Percentiles rank a stretch among this genome's conserved stretches.
Evolutionary conservation across 2,797 vertebrate species (phyloP).

Genomic region (Danio albolineatus): DNA sequence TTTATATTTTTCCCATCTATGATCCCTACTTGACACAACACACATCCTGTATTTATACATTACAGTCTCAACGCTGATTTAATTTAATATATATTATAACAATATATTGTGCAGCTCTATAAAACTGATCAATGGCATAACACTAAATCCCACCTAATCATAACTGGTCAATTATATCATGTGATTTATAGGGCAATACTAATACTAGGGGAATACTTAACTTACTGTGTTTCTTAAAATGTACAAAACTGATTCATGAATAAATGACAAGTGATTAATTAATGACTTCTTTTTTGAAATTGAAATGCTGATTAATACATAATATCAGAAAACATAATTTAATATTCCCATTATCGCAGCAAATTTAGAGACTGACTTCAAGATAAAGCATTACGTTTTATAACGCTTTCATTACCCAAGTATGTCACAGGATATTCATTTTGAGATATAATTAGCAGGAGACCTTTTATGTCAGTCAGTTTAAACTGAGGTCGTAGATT

Average conservation of each 20-base stretch:
- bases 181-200: not conserved
- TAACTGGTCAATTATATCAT: not conserved
- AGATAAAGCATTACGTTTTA: too few species aligned
- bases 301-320: too few species aligned
- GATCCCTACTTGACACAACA: too few species aligned
- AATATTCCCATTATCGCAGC: not conserved
- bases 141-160: not conserved
- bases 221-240: not conserved
- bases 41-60: too few species aligned
- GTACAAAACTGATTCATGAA: too few species aligned
- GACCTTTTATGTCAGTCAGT: not conserved
- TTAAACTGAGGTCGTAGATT: not conserved
- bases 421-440: not conserved
- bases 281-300: too few species aligned
- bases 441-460: not conserved
- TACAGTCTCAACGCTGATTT: too few species aligned
- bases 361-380: not conserved
- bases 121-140: not conserved
- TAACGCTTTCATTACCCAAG: not conserved
- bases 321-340: too few species aligned
- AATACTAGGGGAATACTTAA: not conserved
- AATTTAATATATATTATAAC: too few species aligned
- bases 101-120: too few species aligned
- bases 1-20: too few species aligned
- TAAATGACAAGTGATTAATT: too few species aligned